A percentile compares a stretch with the other conserved stretches of the same genome.
Conservation (phyloP, 2,113 vertebrate genomes). For the Chroicocephalus ridibundus region DNA sequence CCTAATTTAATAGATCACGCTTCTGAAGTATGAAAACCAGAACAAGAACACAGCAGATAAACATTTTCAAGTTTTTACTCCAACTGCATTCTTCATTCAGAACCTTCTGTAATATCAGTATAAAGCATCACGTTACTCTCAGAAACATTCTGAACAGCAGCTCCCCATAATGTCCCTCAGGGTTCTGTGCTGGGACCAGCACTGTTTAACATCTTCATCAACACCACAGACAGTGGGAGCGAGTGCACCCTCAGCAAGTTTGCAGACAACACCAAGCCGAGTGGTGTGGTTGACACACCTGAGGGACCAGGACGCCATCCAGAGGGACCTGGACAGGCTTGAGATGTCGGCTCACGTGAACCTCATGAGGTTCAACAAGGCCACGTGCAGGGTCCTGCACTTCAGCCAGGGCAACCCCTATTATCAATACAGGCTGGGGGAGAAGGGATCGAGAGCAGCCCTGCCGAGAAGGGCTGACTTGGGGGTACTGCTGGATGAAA, state of each 20-base stretch:
- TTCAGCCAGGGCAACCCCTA: rapidly evolving
- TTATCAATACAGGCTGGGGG: background rate
- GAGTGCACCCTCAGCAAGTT: background rate
- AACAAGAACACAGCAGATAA: background rate
- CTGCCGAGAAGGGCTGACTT: background rate
- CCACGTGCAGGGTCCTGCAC: background rate
- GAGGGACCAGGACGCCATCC: background rate
- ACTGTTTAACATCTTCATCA: background rate
- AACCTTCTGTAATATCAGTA: background rate
- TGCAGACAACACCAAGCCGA: background rate
- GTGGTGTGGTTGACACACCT: rapidly evolving
- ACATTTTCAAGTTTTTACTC: background rate
- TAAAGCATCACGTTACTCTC: background rate
- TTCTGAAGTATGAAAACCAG: background rate
- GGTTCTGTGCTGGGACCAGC: background rate
- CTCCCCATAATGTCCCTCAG: background rate
- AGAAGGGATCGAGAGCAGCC: background rate
- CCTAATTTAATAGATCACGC: rapidly evolving
- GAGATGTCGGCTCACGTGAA: background rate
- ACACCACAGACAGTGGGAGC: rapidly evolving
- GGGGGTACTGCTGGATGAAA: background rate
- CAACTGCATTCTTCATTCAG: background rate
- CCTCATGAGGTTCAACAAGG: background rate
- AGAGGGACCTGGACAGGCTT: background rate
- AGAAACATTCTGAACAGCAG: background rate